These are phyloP conservation scores for Scomber japonicus DNA, from an alignment of 2,113 vertebrate genomes.

Conservation along the genomic window DNA sequence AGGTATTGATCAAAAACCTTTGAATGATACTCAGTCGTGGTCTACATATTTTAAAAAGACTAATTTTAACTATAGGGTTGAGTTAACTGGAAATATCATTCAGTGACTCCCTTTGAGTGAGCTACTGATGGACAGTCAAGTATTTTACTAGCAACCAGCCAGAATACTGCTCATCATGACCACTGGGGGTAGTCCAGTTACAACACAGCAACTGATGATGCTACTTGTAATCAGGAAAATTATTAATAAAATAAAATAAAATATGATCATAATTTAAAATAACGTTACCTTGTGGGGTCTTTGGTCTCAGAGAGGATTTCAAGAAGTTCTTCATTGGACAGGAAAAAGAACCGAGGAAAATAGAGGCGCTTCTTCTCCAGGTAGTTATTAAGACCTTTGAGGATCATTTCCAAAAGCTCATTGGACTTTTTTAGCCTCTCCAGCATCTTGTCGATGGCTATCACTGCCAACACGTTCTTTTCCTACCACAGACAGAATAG, in stretches of 20 bases:
- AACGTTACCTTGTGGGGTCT: conserved; percentile 89
- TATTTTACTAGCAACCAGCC: too few relatives aligned
- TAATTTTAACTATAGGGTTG: background rate
- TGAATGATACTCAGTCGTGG: too few relatives aligned
- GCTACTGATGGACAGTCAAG: too few relatives aligned
- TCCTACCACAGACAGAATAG: conserved; percentile 80
- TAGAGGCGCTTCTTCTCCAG: conserved; percentile 93
- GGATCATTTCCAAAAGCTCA: conserved; percentile 90
- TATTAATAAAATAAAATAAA: background rate
- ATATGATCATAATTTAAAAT: background rate
- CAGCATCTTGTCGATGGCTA: conserved; percentile 88
- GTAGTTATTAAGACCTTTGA: conserved; percentile 94
- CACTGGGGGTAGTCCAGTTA: background rate
- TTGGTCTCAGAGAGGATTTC: conserved; percentile 95
- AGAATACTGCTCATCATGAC: background rate
- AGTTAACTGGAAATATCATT: too few relatives aligned
- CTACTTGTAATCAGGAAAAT: background rate
- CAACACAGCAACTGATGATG: background rate
- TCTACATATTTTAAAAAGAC: too few relatives aligned
- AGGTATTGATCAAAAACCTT: too few relatives aligned
- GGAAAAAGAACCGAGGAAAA: conserved; percentile 95
- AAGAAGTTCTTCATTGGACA: conserved; percentile 94
- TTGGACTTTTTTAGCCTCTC: conserved; percentile 89
- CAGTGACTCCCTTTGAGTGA: background rate
- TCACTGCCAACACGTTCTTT: conserved; percentile 88